These are phyloP conservation scores for Mastacembelus armatus DNA, from an alignment of 2,797 vertebrate genomes.

Conservation along the genomic window DNA sequence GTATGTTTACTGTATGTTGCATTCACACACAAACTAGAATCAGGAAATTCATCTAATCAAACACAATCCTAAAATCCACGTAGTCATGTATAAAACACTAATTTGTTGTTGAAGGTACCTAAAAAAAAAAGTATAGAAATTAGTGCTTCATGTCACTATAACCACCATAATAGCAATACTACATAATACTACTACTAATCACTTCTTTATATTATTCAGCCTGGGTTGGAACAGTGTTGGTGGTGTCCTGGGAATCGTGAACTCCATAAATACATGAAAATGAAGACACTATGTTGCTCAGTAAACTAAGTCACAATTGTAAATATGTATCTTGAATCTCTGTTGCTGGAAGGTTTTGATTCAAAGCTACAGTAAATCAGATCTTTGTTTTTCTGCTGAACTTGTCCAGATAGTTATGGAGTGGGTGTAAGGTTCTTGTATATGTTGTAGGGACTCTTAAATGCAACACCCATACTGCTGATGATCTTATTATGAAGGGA, in stretches of 20 bases:
- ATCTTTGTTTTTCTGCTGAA: not conserved
- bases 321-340: conserved; percentile 14
- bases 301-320: not conserved
- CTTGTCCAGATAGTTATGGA: conserved; percentile 27
- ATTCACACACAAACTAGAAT: conserved; percentile 13
- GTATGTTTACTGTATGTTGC: conserved; percentile 38
- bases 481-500: conserved; percentile 58
- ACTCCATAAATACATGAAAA: conserved; percentile 19
- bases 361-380: conserved; percentile 21
- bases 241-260: not conserved
- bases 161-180: conserved; percentile 17
- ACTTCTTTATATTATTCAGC: conserved; percentile 21
- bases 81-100: conserved; percentile 30
- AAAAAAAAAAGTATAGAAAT: not conserved
- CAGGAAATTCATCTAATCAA: not conserved
- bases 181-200: conserved; percentile 22
- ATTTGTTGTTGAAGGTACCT: conserved; percentile 27
- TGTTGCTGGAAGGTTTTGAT: conserved; percentile 2
- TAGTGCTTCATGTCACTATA: not conserved
- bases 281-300: conserved; percentile 3
- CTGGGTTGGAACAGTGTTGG: not conserved
- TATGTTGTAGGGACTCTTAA: not conserved
- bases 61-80: conserved; percentile 14
- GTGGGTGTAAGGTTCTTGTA: not conserved
- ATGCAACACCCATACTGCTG: conserved; percentile 18